These are phyloP conservation scores for Gouania willdenowi DNA, from an alignment of 2,797 vertebrate genomes.

Conservation along the genomic window DNA sequence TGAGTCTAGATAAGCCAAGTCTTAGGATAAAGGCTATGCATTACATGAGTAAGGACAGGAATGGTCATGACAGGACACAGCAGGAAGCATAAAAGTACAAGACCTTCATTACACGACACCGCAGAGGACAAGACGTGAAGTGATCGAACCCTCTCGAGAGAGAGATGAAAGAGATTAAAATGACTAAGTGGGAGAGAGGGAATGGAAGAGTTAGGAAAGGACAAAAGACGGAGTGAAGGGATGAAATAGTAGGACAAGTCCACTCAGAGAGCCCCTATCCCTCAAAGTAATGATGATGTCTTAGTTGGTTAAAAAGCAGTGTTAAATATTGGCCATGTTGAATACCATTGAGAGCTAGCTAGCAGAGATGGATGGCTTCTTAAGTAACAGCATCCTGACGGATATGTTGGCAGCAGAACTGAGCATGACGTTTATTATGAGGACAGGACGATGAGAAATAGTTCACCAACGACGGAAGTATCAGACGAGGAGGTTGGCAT, in stretches of 20 bases:
- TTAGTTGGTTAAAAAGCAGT: constrained; percentile 80
- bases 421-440: constrained; percentile 29
- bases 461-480: constrained; percentile 9
- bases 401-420: constrained; percentile 51
- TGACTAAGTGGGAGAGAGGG: constrained; percentile 24
- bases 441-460: constrained; percentile 28
- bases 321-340: constrained; percentile 59
- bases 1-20: too few species aligned
- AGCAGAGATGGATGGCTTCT: constrained; percentile 67
- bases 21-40: constrained; percentile 60
- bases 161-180: constrained; percentile 61
- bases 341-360: constrained; percentile 42
- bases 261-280: constrained; percentile 59
- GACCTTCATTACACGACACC: constrained; percentile 51
- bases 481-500: neutral
- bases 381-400: constrained; percentile 73
- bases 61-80: constrained; percentile 36
- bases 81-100: constrained; percentile 43
- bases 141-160: constrained; percentile 58
- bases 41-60: constrained; percentile 42
- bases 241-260: constrained; percentile 69
- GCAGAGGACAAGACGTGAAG: constrained; percentile 52
- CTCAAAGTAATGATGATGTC: constrained; percentile 78
- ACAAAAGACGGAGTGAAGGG: constrained; percentile 37
- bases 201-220: constrained; percentile 39